Evolutionary conservation across 2,113 vertebrate species (phyloP).

Genomic region (Chionodraco myersi): DNA sequence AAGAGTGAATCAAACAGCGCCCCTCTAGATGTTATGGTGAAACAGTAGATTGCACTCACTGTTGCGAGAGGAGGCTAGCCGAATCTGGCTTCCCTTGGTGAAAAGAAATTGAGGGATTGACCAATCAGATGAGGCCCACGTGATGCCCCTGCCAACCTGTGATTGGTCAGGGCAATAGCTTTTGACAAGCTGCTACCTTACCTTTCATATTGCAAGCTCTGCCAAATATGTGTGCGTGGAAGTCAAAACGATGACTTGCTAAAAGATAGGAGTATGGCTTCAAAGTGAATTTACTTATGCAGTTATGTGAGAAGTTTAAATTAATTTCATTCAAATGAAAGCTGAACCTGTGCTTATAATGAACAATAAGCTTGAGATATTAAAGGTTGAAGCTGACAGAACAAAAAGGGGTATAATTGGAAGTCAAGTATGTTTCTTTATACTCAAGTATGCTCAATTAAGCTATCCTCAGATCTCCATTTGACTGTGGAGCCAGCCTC

Average conservation of each 20-base stretch:
- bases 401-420: conserved; percentile 55
- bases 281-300: conserved; percentile 56
- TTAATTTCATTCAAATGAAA: conserved; percentile 47
- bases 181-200: conserved; percentile 61
- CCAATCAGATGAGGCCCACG: too few relatives aligned
- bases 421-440: conserved; percentile 31
- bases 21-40: too few relatives aligned
- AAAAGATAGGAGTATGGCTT: conserved; percentile 44
- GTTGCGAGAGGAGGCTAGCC: too few relatives aligned
- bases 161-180: neutral
- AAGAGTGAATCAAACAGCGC: too few relatives aligned
- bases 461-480: conserved; percentile 48
- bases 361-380: conserved; percentile 52
- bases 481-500: conserved; percentile 10
- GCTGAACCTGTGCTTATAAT: conserved; percentile 47
- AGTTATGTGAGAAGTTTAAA: conserved; percentile 43
- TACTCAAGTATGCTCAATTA: conserved; percentile 51
- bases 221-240: conserved; percentile 1
- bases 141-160: too few relatives aligned
- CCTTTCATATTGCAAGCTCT: conserved; percentile 61
- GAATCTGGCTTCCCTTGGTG: too few relatives aligned
- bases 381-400: conserved; percentile 60
- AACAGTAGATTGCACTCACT: too few relatives aligned
- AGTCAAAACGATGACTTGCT: conserved; percentile 46
- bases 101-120: too few relatives aligned